Evolutionary conservation across 2,113 vertebrate genomes (phyloP).

Genomic region (Morone saxatilis): DNA sequence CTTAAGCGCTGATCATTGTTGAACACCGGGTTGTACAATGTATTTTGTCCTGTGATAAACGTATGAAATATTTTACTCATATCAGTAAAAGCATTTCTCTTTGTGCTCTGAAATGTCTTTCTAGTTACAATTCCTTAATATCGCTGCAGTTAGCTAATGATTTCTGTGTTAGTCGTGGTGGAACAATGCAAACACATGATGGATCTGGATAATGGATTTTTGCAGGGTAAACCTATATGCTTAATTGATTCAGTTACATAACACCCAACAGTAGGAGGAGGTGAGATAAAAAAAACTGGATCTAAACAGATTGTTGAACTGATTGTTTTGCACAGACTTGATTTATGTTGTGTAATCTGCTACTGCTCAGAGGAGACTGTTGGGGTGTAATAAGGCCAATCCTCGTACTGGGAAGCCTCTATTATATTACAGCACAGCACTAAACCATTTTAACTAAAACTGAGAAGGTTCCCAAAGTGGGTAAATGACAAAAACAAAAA

Average conservation of each 20-base stretch:
- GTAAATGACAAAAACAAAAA: not conserved
- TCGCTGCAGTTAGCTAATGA: not conserved
- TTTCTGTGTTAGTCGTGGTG: not conserved
- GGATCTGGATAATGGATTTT: not conserved
- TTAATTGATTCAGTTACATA: slow-evolving; percentile 48
- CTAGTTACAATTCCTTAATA: not conserved
- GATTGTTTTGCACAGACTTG: slow-evolving; percentile 42
- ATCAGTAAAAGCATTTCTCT: not conserved
- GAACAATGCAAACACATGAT: not conserved
- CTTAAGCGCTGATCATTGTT: too few relatives aligned
- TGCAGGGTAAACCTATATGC: not conserved
- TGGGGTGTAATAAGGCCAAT: slow-evolving; percentile 13
- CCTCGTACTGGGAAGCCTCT: slow-evolving; percentile 2
- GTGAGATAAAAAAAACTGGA: slow-evolving; percentile 40
- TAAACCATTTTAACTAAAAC: slow-evolving; percentile 8
- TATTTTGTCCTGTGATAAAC: not conserved
- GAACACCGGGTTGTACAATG: not conserved
- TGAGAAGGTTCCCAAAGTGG: not conserved
- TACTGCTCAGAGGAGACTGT: slow-evolving; percentile 23
- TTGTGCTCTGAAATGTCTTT: not conserved
- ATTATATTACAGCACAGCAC: not conserved
- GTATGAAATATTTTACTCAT: not conserved
- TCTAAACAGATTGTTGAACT: slow-evolving; percentile 39
- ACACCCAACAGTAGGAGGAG: slow-evolving; percentile 26
- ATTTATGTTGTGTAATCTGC: slow-evolving; percentile 45